phyloP scores from a whole-genome alignment of 2,797 vertebrate genomes.

The Arrhamphus sclerolepis region DNA sequence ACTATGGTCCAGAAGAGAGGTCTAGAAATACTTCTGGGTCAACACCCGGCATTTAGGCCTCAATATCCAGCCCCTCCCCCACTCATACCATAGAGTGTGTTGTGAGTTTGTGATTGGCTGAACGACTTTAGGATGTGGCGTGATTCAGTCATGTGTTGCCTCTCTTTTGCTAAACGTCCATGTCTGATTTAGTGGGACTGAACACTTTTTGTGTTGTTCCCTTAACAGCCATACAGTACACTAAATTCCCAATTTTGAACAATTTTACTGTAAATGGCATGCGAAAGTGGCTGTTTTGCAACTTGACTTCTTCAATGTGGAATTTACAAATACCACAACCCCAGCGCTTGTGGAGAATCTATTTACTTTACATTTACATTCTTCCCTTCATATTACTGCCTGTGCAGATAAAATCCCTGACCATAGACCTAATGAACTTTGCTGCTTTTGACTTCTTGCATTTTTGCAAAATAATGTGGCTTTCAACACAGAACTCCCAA shows the following conservation, averaged over 20 bases:
- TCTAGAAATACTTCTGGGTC: constrained; percentile 74
- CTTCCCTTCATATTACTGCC: not conserved
- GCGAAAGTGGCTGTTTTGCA: constrained; percentile 34
- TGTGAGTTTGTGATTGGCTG: constrained; percentile 58
- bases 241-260: too few relatives aligned
- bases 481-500: constrained; percentile 8
- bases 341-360: too few relatives aligned
- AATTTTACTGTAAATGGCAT: constrained; percentile 14
- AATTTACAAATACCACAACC: too few relatives aligned
- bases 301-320: too few relatives aligned
- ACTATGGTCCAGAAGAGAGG: constrained; percentile 20
- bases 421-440: not conserved
- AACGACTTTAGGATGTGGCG: constrained; percentile 45
- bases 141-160: constrained; percentile 60
- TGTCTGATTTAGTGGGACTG: constrained; percentile 2
- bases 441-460: constrained; percentile 13
- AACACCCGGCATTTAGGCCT: constrained; percentile 33
- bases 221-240: constrained; percentile 36
- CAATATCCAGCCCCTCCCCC: constrained; percentile 30
- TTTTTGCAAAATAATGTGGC: constrained; percentile 28
- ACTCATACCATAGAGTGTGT: constrained; percentile 23
- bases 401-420: constrained; percentile 1
- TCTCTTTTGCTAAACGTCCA: constrained; percentile 16
- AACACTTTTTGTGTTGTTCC: constrained; percentile 5
- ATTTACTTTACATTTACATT: constrained; percentile 7